phyloP scores from a whole-genome alignment of 2,797 vertebrate genomes.

The Trichosurus vulpecula region DNA sequence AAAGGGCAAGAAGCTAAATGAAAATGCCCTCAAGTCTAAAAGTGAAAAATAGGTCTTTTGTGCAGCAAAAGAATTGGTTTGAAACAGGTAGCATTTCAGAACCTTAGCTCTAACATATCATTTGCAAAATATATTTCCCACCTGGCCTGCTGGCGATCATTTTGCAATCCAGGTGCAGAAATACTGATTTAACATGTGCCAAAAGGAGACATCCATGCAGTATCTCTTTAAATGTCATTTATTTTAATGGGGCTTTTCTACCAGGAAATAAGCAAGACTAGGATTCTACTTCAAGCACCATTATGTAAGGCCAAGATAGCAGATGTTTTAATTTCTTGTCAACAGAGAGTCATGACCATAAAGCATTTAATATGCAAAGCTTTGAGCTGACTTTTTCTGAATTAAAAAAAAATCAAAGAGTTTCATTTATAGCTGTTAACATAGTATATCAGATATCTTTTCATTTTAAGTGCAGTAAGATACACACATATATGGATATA shows the following conservation, averaged over 20 bases:
- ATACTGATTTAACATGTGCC: neutral
- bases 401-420: neutral
- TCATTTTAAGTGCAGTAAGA: neutral
- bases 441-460: neutral
- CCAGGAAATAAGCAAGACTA: conserved; percentile 10
- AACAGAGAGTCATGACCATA: neutral
- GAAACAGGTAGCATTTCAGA: conserved; percentile 8
- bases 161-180: neutral
- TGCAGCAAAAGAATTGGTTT: conserved; percentile 19
- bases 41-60: conserved; percentile 32
- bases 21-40: conserved; percentile 17
- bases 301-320: neutral
- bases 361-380: conserved; percentile 7
- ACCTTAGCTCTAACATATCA: neutral
- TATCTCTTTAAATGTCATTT: neutral
- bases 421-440: neutral
- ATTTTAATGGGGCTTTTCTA: neutral
- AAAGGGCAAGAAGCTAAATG: conserved; percentile 22
- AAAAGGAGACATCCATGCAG: fast-evolving
- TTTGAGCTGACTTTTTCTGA: neutral
- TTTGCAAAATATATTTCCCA: conserved; percentile 15
- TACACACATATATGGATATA: neutral
- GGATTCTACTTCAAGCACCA: neutral
- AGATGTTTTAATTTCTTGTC: neutral
- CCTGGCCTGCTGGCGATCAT: neutral